Evolutionary conservation across 1,140 invertebrate species (phyloP).

Genomic region (Drosophila lowei): DNA sequence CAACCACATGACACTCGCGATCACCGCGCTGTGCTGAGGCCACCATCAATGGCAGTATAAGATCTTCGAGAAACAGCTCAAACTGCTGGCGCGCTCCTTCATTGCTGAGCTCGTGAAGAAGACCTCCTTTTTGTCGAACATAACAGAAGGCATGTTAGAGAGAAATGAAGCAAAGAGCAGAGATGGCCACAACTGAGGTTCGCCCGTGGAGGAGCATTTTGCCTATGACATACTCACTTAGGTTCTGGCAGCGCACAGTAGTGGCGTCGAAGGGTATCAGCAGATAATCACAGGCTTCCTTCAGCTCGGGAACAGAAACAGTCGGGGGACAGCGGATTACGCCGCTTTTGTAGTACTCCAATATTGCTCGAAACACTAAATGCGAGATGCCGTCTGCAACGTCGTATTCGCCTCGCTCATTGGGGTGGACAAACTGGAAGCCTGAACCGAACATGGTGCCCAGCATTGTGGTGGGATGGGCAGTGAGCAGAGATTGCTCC

Average conservation of each 20-base stretch:
- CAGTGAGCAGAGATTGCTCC: slow-evolving; percentile 94
- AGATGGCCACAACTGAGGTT: slow-evolving; percentile 62
- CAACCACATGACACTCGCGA: slow-evolving; percentile 96
- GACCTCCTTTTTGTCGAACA: slow-evolving; percentile 88
- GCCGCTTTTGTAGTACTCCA: slow-evolving; percentile 97
- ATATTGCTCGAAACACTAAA: slow-evolving; percentile 96
- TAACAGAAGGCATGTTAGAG: slow-evolving; percentile 48
- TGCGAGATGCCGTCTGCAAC: slow-evolving; percentile 99
- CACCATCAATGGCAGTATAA: slow-evolving; percentile 98
- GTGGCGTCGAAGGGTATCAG: slow-evolving; percentile 98
- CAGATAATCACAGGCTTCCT: slow-evolving; percentile 99
- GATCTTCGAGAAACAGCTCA: slow-evolving; percentile 96
- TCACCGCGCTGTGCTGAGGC: slow-evolving; percentile 95
- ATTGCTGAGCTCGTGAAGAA: slow-evolving; percentile 99
- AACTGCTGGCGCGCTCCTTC: slow-evolving; percentile 99
- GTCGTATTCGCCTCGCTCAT: slow-evolving; percentile 98
- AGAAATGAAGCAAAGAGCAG: slow-evolving; percentile 52
- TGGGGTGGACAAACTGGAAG: slow-evolving; percentile 95
- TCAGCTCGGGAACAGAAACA: slow-evolving; percentile 95
- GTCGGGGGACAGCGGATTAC: slow-evolving; percentile 92
- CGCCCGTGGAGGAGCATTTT: slow-evolving; percentile 35
- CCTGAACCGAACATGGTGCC: slow-evolving; percentile 98
- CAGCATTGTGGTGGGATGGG: slow-evolving; percentile 96
- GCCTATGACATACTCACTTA: slow-evolving; percentile 87
- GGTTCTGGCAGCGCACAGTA: slow-evolving; percentile 97